These are phyloP conservation scores for Leucopternis melanops DNA, from an alignment of 2,113 vertebrate species.

Conservation along the genomic window DNA sequence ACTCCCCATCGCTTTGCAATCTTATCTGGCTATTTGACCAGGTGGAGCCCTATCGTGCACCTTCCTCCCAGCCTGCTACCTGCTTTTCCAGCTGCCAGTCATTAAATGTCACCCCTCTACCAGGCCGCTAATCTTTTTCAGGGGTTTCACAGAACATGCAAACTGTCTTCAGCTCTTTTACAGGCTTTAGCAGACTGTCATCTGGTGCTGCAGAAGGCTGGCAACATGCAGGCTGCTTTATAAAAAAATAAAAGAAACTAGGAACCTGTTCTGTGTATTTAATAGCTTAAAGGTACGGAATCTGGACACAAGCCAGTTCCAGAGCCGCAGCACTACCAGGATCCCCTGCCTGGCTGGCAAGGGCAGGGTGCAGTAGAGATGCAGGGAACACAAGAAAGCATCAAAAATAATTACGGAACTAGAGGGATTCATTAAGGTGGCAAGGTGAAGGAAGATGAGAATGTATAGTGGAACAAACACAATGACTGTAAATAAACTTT, in stretches of 20 bases:
- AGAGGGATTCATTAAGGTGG: not conserved
- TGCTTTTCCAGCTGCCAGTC: not conserved
- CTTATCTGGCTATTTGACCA: not conserved
- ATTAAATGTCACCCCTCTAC: not conserved
- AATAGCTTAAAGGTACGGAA: not conserved
- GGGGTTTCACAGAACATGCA: not conserved
- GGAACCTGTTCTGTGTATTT: not conserved
- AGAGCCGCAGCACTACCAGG: not conserved
- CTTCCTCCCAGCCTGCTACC: not conserved
- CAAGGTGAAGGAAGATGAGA: not conserved
- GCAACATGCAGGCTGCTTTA: not conserved
- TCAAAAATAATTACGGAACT: not conserved
- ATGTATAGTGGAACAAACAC: not conserved
- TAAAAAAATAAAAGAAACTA: not conserved
- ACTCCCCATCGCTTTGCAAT: not conserved
- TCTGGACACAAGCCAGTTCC: not conserved
- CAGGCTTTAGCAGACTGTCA: conserved; percentile 4
- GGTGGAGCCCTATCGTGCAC: not conserved
- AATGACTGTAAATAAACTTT: not conserved
- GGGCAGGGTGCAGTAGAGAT: not conserved
- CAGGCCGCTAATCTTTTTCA: not conserved
- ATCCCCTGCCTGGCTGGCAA: not conserved
- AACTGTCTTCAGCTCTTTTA: not conserved
- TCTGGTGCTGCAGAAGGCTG: not conserved
- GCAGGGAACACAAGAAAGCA: not conserved